Evolutionary conservation across 1,140 invertebrate genomes (phyloP).

Genomic region (Portunus trituberculatus): DNA sequence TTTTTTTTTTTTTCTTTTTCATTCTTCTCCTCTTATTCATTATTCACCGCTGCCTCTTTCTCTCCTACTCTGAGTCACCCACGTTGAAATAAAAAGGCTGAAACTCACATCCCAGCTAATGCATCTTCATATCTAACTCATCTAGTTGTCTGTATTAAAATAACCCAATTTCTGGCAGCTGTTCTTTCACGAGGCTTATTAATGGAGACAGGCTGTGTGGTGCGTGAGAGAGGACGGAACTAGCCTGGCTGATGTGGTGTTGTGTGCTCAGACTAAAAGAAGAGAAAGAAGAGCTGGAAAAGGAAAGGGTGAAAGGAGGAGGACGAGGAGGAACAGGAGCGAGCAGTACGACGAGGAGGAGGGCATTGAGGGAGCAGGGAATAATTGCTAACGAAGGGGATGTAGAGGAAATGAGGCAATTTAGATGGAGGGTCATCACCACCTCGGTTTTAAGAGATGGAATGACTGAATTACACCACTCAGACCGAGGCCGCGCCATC

Average conservation of each 20-base stretch:
- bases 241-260: neutral
- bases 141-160: slow-evolving; percentile 12
- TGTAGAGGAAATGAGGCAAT: neutral
- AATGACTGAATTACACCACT: slow-evolving; percentile 23
- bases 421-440: slow-evolving; percentile 20
- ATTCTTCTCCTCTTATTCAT: neutral
- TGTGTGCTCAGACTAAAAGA: neutral
- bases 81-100: neutral
- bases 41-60: neutral
- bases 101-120: neutral
- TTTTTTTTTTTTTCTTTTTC: neutral
- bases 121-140: neutral
- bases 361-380: neutral
- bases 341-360: neutral
- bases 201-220: neutral
- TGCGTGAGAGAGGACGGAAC: neutral
- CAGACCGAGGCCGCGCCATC: neutral
- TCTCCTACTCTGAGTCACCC: neutral
- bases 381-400: slow-evolving; percentile 12
- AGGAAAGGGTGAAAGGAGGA: neutral
- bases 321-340: neutral
- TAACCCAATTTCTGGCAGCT: neutral
- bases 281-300: neutral
- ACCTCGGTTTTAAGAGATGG: neutral
- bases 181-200: neutral